Evolutionary conservation across 1,140 invertebrate genomes (phyloP), one percentile per base, ranked within the genome.

Genomic region (Mizuhopecten yessoensis): DNA sequence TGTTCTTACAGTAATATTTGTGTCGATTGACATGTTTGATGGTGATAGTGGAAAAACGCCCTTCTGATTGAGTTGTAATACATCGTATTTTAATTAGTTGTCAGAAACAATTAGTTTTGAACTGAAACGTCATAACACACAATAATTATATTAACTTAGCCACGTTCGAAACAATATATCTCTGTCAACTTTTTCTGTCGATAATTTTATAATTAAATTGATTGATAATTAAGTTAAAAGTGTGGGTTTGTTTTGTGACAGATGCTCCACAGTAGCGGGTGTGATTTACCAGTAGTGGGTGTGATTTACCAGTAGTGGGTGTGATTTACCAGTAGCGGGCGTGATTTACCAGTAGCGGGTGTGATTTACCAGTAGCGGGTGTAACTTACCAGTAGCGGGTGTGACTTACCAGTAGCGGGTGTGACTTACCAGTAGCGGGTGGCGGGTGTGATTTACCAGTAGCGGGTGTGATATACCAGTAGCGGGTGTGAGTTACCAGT

Each of bases 81-180:
- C n/a, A n/a, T n/a, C n/a, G n/a, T n/a, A 75, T 75, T 75, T n/a
- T 29, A 75, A 75, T 75, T n/a, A 75, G 57, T 75, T 29, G 57
- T 75, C 57, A 75, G 5, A 29, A 17, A 7, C 17, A 75, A 75
- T 3, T 29, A 3, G 9, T 75, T 75, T 75, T 75, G 23, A 1
- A 75, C 9, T 75, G 0, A 75, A 75, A 75, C 9, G 23, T 75
- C 23, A 17, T 5, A 75, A 29, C n/a, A 2, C 23, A 75, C n/a
- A 75, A 29, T 29, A 75, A 29, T 29, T 13, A 2, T 5, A 49
- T 49, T 75, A 75, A 75, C 29, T 75, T 75, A 23, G n/a, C n/a
- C 29, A 29, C n/a, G 57, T 75, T 75, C 9, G 29, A 29, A n/a
- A 5, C n/a, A 75, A 75, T 75, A 3, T 75, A 75, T 75, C 23